These are phyloP conservation scores for Physocephala rufipes DNA, from an alignment of 2,888 invertebrate genomes.

Conservation along the genomic window DNA sequence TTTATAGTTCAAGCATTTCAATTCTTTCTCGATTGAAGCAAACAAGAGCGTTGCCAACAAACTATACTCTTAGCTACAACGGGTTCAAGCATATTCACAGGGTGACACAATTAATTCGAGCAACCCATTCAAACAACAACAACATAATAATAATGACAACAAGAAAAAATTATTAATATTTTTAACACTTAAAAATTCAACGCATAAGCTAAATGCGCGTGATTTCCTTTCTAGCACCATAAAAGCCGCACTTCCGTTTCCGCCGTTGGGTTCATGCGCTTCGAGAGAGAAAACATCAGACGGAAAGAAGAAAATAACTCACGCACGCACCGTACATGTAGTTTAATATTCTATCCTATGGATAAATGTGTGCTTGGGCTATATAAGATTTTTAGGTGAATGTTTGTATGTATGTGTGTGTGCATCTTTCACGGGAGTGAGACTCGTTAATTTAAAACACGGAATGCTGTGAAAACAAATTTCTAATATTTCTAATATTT, in stretches of 20 bases:
- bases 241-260: slow-evolving; percentile 58
- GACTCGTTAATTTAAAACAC: slow-evolving; percentile 25
- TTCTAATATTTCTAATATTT: too few relatives aligned
- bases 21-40: too few relatives aligned
- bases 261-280: slow-evolving; percentile 17
- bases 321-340: slow-evolving; percentile 28
- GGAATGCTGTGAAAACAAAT: too few relatives aligned
- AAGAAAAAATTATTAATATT: slow-evolving; percentile 16
- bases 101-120: too few relatives aligned
- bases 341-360: background rate
- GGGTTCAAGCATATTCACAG: too few relatives aligned
- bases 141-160: too few relatives aligned
- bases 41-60: too few relatives aligned
- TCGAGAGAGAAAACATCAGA: background rate
- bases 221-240: slow-evolving; percentile 57
- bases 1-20: too few relatives aligned
- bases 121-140: too few relatives aligned
- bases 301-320: slow-evolving; percentile 1
- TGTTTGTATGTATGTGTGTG: slow-evolving; percentile 12
- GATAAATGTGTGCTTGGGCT: background rate
- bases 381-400: background rate
- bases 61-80: too few relatives aligned
- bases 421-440: slow-evolving; percentile 23
- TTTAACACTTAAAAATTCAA: slow-evolving; percentile 39
- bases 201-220: slow-evolving; percentile 59